A percentile compares a stretch with the other conserved stretches of the same genome.
phyloP scores from a whole-genome alignment of 2,888 invertebrate genomes.

The Melanargia galathea region DNA sequence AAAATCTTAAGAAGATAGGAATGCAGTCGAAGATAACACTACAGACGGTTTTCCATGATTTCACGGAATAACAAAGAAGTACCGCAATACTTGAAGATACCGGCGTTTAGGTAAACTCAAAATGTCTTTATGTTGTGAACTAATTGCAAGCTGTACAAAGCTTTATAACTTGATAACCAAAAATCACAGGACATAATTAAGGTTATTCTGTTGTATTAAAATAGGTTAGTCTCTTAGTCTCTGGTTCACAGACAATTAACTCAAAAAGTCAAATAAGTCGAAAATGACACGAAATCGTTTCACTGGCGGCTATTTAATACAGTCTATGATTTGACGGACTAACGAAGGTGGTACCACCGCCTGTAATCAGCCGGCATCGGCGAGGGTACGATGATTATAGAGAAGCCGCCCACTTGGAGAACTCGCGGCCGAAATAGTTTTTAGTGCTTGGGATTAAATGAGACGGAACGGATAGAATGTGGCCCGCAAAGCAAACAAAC shows the following conservation, averaged over 20 bases:
- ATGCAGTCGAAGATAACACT: too few relatives aligned
- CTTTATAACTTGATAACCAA: neutral
- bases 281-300: constrained; percentile 74
- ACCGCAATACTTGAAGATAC: too few relatives aligned
- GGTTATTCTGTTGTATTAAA: too few relatives aligned
- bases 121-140: too few relatives aligned
- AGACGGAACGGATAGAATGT: constrained; percentile 25
- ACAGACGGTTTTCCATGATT: too few relatives aligned
- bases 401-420: constrained; percentile 68
- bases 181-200: neutral
- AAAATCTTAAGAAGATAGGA: neutral
- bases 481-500: constrained; percentile 19
- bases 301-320: constrained; percentile 59
- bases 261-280: constrained; percentile 47
- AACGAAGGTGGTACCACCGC: constrained; percentile 74
- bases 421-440: constrained; percentile 35
- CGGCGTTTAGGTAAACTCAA: too few relatives aligned
- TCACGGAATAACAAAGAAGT: too few relatives aligned
- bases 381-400: constrained; percentile 67
- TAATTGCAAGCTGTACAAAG: too few relatives aligned
- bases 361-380: constrained; percentile 71
- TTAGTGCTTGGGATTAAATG: constrained; percentile 29
- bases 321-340: constrained; percentile 77
- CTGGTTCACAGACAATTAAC: constrained; percentile 67
- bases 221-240: neutral